Conservation (phyloP, 92 coral and sea anemone genomes). For the Palythoa heliodiscus region DNA sequence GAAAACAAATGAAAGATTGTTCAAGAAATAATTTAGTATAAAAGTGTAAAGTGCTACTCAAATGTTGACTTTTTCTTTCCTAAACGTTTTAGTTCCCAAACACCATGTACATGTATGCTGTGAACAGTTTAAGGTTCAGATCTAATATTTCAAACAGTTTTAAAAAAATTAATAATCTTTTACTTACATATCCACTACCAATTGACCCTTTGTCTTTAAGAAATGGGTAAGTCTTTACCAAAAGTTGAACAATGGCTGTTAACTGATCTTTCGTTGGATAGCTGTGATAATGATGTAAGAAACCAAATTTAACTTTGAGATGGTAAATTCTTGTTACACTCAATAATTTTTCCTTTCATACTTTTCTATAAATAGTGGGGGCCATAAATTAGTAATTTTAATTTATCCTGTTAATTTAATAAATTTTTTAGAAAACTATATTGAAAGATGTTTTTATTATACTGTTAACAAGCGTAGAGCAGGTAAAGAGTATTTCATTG, state of each 20-base stretch:
- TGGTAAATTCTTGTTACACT: not conserved
- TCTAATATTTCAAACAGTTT: not conserved
- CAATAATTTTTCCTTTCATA: not conserved
- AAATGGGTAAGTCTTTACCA: conserved; percentile 58
- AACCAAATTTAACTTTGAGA: not conserved
- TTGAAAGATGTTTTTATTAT: not conserved
- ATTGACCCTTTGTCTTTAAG: conserved; percentile 57
- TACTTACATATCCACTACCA: conserved; percentile 78
- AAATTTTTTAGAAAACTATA: not conserved
- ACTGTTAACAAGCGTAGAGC: too few species aligned
- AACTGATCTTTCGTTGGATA: conserved; percentile 73
- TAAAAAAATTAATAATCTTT: not conserved
- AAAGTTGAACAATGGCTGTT: conserved; percentile 47
- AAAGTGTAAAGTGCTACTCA: not conserved
- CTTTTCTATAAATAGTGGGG: not conserved
- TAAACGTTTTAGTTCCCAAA: too few species aligned
- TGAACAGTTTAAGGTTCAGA: not conserved
- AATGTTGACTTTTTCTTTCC: too few species aligned
- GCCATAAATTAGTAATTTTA: not conserved
- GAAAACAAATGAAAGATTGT: too few species aligned
- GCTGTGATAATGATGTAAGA: conserved; percentile 25
- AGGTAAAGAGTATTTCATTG: too few species aligned
- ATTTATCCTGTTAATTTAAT: not conserved
- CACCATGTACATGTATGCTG: not conserved
- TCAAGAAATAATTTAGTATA: too few species aligned